These are phyloP conservation scores for Schrankia costaestrigalis DNA, from an alignment of 2,888 invertebrate species.

Conservation along the genomic window DNA sequence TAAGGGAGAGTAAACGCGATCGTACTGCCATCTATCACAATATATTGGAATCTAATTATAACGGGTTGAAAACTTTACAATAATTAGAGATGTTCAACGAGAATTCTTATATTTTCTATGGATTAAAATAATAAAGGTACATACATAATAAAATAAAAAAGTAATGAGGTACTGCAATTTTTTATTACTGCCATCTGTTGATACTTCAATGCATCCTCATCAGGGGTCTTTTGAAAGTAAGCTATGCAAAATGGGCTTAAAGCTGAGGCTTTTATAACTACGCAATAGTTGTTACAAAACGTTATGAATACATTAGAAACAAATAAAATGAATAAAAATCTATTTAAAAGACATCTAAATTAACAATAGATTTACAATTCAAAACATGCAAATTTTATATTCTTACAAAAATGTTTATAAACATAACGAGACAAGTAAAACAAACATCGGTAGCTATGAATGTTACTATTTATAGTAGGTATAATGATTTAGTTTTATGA, in stretches of 20 bases:
- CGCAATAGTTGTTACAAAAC: no score
- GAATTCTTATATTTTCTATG: no score
- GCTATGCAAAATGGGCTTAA: no score
- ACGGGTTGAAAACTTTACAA: no score
- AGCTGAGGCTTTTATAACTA: no score
- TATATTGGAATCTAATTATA: not conserved
- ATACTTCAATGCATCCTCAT: conserved; percentile 8
- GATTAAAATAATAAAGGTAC: no score
- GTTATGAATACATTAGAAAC: no score
- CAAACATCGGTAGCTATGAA: conserved; percentile 17
- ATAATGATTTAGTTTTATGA: conserved; percentile 53
- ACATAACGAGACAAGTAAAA: conserved; percentile 31
- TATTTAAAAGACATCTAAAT: conserved; percentile 8
- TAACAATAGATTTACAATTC: conserved; percentile 7
- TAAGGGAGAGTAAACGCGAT: conserved; percentile 2
- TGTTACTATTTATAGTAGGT: conserved; percentile 38
- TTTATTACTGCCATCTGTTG: conserved; percentile 27
- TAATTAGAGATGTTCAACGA: no score
- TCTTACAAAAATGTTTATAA: conserved; percentile 39
- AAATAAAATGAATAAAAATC: conserved; percentile 7
- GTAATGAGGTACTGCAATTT: not conserved
- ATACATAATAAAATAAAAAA: no score
- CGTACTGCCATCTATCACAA: conserved; percentile 24
- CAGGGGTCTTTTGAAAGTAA: no score
- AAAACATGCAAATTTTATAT: conserved; percentile 20